phyloP scores from a whole-genome alignment of 2,797 vertebrate genomes.

The Peromyscus melanophrys region DNA sequence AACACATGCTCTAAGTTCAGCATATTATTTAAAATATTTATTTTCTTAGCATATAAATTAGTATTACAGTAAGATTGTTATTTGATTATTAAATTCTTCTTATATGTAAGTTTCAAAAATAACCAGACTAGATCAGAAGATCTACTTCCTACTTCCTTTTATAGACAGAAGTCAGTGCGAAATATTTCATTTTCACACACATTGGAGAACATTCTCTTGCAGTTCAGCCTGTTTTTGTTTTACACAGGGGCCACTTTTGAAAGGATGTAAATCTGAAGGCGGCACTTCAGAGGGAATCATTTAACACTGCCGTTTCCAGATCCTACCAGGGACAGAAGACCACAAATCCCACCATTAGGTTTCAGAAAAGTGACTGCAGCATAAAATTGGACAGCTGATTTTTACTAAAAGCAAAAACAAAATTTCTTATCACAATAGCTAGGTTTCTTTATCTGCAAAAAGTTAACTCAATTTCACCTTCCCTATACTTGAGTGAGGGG shows the following conservation, averaged over 20 bases:
- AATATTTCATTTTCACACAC: slow-evolving; percentile 33
- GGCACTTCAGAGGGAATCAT: slow-evolving; percentile 55
- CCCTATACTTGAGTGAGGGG: background rate
- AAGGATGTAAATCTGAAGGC: slow-evolving; percentile 6
- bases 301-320: slow-evolving; percentile 45
- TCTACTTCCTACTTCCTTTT: background rate
- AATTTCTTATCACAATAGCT: slow-evolving; percentile 27
- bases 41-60: slow-evolving; percentile 60
- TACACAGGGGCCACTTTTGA: slow-evolving; percentile 20
- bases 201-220: background rate
- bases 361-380: slow-evolving; percentile 59
- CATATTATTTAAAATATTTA: slow-evolving; percentile 63
- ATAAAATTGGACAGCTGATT: slow-evolving; percentile 47
- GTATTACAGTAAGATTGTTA: slow-evolving; percentile 39
- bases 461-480: background rate
- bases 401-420: slow-evolving; percentile 51
- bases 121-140: slow-evolving; percentile 9
- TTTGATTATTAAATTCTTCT: slow-evolving; percentile 64
- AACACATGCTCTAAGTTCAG: slow-evolving; percentile 18
- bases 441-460: slow-evolving; percentile 25
- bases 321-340: slow-evolving; percentile 34
- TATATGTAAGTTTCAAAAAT: slow-evolving; percentile 61
- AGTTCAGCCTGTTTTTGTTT: slow-evolving; percentile 55
- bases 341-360: background rate
- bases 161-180: background rate